Conservation (phyloP, 2,888 invertebrate species). For the Lepetodrilus schrolli region DNA sequence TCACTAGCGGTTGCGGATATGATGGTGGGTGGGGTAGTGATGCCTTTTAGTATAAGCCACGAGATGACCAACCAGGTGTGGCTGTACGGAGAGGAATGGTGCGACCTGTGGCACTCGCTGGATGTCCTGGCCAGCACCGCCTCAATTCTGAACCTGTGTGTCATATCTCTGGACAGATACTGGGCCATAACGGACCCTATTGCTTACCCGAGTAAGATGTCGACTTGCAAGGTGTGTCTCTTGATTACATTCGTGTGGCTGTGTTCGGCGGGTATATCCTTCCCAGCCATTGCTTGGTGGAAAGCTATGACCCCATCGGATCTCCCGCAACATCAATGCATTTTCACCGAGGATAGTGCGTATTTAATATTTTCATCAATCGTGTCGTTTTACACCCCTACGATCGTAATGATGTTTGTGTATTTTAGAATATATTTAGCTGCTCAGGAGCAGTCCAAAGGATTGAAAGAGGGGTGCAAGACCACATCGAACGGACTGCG, state of each 20-base stretch:
- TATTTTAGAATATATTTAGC: conserved; percentile 97
- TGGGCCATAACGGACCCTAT: conserved; percentile 99
- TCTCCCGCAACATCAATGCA: conserved; percentile 79
- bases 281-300: conserved; percentile 90
- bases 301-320: conserved; percentile 76
- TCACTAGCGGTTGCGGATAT: conserved; percentile 97
- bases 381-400: conserved; percentile 96
- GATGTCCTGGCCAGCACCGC: conserved; percentile 98
- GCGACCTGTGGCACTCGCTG: conserved; percentile 96
- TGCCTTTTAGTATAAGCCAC: conserved; percentile 85
- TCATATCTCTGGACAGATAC: conserved; percentile 95
- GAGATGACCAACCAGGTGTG: conserved; percentile 78
- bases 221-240: conserved; percentile 87
- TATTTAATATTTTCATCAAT: conserved; percentile 98
- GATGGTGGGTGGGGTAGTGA: conserved; percentile 95
- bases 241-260: conserved; percentile 97
- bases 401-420: conserved; percentile 98
- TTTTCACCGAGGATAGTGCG: conserved; percentile 96
- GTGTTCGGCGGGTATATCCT: conserved; percentile 96
- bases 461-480: conserved; percentile 92
- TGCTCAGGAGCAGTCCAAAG: conserved; percentile 92
- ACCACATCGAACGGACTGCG: conserved; percentile 70
- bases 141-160: conserved; percentile 96
- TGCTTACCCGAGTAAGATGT: conserved; percentile 96
- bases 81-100: conserved; percentile 96